Evolutionary conservation across 2,797 vertebrate species (phyloP), one percentile per base, ranked within the genome.

Genomic region (Helicolenus hilgendorfi): DNA sequence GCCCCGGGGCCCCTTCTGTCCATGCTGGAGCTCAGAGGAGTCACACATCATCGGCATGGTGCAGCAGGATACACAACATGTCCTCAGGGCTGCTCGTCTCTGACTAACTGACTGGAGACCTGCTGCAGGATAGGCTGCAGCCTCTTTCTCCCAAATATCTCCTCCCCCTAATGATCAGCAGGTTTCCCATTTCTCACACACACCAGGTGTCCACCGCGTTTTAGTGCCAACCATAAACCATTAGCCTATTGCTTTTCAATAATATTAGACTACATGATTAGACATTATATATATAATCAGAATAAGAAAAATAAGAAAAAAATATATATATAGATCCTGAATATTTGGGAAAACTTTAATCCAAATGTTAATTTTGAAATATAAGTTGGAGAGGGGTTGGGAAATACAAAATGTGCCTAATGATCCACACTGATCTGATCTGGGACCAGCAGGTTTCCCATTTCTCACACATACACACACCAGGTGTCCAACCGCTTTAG

Each of bases 91-190:
- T 8, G 35, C 49, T n/a, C 45, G 67, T 10, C 13, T 64, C 24
- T 72, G 60, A 77, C 65, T 55, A 65, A 49, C 45, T 18, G 74
- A 35, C 33, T 9, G 73, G 55, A 81, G 71, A 81, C 63, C 81
- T 69, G 79, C 24, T 35, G 77, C 20, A 31, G 20, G 55, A 27
- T 8, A 22, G 45, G 45, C 45, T 49, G 41, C 15, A 38, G 36
- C 11, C 24, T 18, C 69, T 7, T 18, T 31, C 27, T 33, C 13
- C 55, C 63, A 31, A 49, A 41, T 45, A 29, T 83, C 89, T 75
- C 84, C 89, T 83, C 92, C 93, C 89, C 33, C 55, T 33, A 7
- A 65, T 33, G 53, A 78, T 8, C 75, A 55, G 83, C 45, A 36
- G 26, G 72, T 83, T 73, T 79, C 20, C 15, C 53, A 9, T 79